Evolutionary conservation across 2,797 vertebrate genomes (phyloP), one percentile per base, ranked within the genome.

Genomic region (Nannoperca obscura): DNA sequence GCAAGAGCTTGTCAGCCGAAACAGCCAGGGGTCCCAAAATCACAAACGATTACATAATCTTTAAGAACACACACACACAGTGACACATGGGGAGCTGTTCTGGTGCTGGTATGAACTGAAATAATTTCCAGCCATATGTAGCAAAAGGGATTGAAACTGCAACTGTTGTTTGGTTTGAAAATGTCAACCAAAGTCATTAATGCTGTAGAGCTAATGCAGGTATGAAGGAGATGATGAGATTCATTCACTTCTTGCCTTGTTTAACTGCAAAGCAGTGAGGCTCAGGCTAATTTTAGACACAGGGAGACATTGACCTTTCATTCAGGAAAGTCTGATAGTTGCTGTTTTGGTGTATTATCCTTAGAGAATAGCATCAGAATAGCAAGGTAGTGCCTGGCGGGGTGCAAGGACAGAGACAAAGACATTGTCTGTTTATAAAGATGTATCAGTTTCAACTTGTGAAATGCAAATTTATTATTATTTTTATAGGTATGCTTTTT

Each of bases 251-350:
- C 15, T 34, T 6, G 38, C 1, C 42, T 63, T n/a, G 30, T 66
- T 36, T 20, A 4, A 40, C 57, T 59, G n/a, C 20, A 49, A 66
- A 62, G 32, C 9, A 47, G 36, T 4, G 30, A 49, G 65, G 27
- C 46, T 62, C 17, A 20, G 38, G 68, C 80, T 83, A 81, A 86
- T 89, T 89, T 89, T 86, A 77, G 80, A 84, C 55, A 13, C 52
- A 12, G 38, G 60, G 44, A 83, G 27, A 40, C 60, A 19, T 22
- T 91, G 87, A 91, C 86, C 87, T 91, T 89, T 92, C 53, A 74
- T 83, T 88, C 50, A 74, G 77, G 68, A 58, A 71, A 81, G 53
- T 74, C 57, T 82, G 42, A 68, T 76, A 58, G 73, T 80, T 82
- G 38, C 55, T 69, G 68, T 72, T 83, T 58, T 66, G 63, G 57